phyloP scores from a whole-genome alignment of 1,140 invertebrate species.

The Paracyclopina nana region DNA sequence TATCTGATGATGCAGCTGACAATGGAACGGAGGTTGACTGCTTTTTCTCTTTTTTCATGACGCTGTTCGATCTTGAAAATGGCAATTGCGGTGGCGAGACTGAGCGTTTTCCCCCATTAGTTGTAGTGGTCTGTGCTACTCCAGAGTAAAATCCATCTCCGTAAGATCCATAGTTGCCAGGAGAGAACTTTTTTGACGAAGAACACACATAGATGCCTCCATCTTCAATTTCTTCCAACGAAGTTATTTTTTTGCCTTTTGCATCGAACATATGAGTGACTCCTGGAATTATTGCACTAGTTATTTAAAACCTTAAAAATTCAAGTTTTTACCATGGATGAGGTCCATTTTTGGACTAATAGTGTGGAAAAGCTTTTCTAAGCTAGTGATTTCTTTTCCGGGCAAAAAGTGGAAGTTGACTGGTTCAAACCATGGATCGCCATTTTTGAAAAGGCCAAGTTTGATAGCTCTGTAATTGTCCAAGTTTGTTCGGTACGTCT shows the following conservation, averaged over 20 bases:
- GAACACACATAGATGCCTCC: conserved; percentile 10
- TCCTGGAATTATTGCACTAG: too few relatives aligned
- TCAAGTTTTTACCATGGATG: too few relatives aligned
- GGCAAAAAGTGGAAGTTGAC: conserved; percentile 13
- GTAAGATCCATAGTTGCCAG: conserved; percentile 11
- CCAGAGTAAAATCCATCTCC: conserved; percentile 17
- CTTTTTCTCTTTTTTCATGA: too few relatives aligned
- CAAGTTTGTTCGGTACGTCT: conserved; percentile 15
- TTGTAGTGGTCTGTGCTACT: too few relatives aligned
- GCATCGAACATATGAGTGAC: conserved; percentile 13
- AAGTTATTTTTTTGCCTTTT: conserved; percentile 7
- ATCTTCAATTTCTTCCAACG: conserved; percentile 14
- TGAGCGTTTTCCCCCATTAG: too few relatives aligned
- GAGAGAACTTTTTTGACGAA: conserved; percentile 17
- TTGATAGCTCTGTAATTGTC: conserved; percentile 18
- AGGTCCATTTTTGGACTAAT: conserved; percentile 11
- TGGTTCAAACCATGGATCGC: conserved; percentile 11
- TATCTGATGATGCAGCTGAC: too few relatives aligned
- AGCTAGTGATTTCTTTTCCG: background rate
- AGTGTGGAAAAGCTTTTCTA: conserved; percentile 16
- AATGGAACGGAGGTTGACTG: too few relatives aligned
- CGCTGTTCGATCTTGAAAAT: too few relatives aligned
- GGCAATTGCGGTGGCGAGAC: too few relatives aligned
- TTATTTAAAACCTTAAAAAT: too few relatives aligned
- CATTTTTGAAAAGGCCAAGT: conserved; percentile 17